Evolutionary conservation across 2,113 vertebrate species (phyloP).

Genomic region (Eulemur rufifrons): DNA sequence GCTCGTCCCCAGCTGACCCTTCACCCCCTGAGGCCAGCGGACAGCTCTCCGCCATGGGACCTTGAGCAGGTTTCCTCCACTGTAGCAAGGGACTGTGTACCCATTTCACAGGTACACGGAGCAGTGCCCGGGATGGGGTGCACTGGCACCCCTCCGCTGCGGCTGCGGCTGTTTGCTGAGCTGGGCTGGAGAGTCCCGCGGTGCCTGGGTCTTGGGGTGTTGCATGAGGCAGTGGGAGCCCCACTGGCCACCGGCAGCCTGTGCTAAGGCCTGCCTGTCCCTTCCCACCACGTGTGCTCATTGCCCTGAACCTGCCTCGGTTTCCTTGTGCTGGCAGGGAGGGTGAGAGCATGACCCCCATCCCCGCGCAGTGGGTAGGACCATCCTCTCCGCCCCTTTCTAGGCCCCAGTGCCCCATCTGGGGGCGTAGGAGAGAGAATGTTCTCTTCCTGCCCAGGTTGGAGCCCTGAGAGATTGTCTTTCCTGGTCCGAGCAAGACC

Average conservation of each 20-base stretch:
- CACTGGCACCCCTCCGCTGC: rapidly evolving
- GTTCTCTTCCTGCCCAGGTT: neutral
- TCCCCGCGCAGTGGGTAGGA: neutral
- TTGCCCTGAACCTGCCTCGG: neutral
- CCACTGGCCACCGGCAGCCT: rapidly evolving
- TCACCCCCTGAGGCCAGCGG: rapidly evolving
- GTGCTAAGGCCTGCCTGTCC: neutral
- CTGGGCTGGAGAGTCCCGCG: neutral
- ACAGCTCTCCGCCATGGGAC: neutral
- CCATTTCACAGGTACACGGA: rapidly evolving
- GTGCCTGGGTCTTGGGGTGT: neutral
- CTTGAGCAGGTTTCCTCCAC: neutral
- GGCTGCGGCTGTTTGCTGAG: too few relatives aligned
- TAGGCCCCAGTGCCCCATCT: neutral
- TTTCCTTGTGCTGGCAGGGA: neutral
- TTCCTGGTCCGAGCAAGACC: neutral
- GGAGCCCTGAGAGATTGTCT: neutral
- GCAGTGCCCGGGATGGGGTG: rapidly evolving
- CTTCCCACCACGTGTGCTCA: rapidly evolving
- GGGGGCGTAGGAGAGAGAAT: neutral
- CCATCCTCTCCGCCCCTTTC: neutral
- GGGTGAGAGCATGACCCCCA: neutral
- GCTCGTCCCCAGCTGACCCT: too few relatives aligned
- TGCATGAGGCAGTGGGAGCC: rapidly evolving
- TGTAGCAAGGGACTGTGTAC: rapidly evolving